Base-by-base conservation (phyloP, 1,140 invertebrate genomes). In the Lepidurus arcticus region DNA sequence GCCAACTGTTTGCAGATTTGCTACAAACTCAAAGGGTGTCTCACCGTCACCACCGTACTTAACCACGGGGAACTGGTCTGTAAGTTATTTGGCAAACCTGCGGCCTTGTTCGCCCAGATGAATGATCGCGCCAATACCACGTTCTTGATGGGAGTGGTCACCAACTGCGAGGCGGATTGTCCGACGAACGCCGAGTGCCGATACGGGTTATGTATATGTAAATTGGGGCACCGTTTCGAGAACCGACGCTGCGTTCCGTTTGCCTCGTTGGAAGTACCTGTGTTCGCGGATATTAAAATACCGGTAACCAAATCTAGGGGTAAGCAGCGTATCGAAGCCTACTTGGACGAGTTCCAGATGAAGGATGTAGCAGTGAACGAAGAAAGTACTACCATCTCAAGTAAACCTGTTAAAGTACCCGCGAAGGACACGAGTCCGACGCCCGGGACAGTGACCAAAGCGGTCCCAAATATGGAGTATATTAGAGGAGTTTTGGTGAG, bases 1-100 rank as follows among this genome's bases (percentile, higher is more conserved):
- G 76, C 44, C 44, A 76, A 76, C 76, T 76, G 76, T 76, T n/a
- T 45, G 26, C 42, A 53, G 26, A 44, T 45, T 26, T 76, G 76
- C 76, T 76, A 45, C 44, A 47, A 76, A 76, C 44, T 47, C 26
- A 76, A 44, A 45, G 44, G 47, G 10, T 76, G 76, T 26, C 43
- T 47, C 21, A 47, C 44, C 42, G 76, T 76, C 43, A 76, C 53
- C 6, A 65, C 53, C 6, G 9, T 65, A 21, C 53, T 65, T 13
- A 13, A 65, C 13, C 53, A 65, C 16, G 53, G 53, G 53, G 53
- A 65, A 65, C 21, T 65, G 13, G 21, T n/a, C 53, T 65, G 53
- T 65, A 65, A 16, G 13, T 21, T 65, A 13, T 65, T 7, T 7
- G 53, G 53, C 3, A 9, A 21, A 65, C 53, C 53, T 13, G 53